Conservation (phyloP, 2,888 invertebrate genomes). For the Tiliacea citrago region DNA sequence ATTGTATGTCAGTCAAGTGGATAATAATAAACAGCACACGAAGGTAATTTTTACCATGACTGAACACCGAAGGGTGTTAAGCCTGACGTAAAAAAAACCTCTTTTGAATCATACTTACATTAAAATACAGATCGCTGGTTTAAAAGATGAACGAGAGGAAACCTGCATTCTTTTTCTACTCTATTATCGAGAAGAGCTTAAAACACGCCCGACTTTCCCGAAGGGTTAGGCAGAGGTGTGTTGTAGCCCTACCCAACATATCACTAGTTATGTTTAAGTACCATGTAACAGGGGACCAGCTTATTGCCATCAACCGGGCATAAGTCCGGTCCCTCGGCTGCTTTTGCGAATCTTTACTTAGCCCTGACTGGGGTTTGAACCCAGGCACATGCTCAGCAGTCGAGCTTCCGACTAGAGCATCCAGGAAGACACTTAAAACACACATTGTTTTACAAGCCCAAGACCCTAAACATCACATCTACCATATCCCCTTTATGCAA, state of each 20-base stretch:
- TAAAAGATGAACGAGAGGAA: not conserved
- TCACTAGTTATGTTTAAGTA: not conserved
- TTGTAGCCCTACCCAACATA: not conserved
- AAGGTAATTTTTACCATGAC: conserved; percentile 9
- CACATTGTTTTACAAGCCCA: not conserved
- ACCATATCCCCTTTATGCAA: not conserved
- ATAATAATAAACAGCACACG: not conserved
- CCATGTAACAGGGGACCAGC: not conserved
- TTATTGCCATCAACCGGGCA: not conserved
- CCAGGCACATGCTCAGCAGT: not conserved
- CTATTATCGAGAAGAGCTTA: not conserved
- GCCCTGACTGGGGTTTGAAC: not conserved
- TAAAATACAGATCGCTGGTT: not conserved
- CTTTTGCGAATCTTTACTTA: not conserved
- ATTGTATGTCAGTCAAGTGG: not conserved
- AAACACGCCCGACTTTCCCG: too few relatives aligned
- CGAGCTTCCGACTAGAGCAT: not conserved
- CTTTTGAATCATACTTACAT: too few relatives aligned
- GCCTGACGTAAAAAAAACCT: too few relatives aligned
- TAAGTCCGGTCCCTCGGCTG: not conserved
- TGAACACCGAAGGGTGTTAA: not conserved
- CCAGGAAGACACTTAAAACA: not conserved
- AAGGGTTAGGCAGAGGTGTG: not conserved
- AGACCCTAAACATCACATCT: not conserved
- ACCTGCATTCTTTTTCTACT: not conserved